Evolutionary conservation across 1,140 invertebrate genomes (phyloP).

Genomic region (Coptotermes formosanus): DNA sequence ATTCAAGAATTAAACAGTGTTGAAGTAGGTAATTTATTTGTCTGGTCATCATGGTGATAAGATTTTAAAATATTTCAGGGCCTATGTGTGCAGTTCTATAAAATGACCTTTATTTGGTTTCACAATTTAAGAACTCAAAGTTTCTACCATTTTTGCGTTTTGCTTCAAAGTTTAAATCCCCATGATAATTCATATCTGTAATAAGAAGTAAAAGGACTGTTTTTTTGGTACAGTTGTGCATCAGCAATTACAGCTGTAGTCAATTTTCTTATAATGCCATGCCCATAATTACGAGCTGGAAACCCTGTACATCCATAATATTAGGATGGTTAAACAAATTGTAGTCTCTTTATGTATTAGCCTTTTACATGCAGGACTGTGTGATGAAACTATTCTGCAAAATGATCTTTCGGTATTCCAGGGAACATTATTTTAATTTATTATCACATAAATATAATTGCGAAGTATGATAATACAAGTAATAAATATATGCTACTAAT

Average conservation of each 20-base stretch:
- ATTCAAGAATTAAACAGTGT: too few species aligned
- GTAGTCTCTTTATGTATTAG: background rate
- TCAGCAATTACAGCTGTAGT: background rate
- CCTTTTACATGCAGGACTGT: background rate
- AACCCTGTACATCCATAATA: background rate
- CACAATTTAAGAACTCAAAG: background rate
- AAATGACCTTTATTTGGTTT: background rate
- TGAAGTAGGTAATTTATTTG: too few species aligned
- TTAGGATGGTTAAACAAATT: background rate
- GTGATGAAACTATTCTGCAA: background rate
- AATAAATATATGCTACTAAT: background rate
- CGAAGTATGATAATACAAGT: background rate
- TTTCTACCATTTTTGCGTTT: background rate
- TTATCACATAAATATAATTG: background rate
- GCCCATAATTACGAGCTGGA: background rate
- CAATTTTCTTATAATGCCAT: background rate
- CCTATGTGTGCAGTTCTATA: background rate
- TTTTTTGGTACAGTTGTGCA: background rate
- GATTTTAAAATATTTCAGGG: background rate
- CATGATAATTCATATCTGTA: background rate
- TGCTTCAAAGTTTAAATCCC: background rate
- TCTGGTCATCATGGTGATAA: too few species aligned
- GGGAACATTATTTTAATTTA: background rate
- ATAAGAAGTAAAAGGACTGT: background rate
- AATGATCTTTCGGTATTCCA: background rate